These are phyloP conservation scores for Latrodectus hesperus DNA, from an alignment of 2,888 invertebrate genomes.

Conservation along the genomic window DNA sequence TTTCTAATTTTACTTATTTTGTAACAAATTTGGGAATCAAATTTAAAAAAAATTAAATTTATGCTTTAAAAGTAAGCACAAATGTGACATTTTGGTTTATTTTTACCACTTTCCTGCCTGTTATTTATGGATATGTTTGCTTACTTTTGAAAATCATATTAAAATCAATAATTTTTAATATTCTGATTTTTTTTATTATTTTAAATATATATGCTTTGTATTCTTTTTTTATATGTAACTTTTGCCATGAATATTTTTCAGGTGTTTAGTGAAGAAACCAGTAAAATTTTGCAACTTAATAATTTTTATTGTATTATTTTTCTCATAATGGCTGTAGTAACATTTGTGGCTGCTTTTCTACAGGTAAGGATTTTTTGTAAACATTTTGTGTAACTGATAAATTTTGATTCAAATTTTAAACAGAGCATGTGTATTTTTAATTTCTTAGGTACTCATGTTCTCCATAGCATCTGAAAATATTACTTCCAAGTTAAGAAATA, in stretches of 20 bases:
- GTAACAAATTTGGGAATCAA: no score
- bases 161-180: no score
- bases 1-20: no score
- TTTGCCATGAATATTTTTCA: slow-evolving; percentile 73
- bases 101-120: no score
- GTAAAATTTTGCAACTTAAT: slow-evolving; percentile 79
- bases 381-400: no score
- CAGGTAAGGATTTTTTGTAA: slow-evolving; percentile 77
- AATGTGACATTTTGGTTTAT: no score
- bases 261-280: slow-evolving; percentile 78
- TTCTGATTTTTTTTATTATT: background rate
- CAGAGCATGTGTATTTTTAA: no score
- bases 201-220: background rate
- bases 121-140: background rate
- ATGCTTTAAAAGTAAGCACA: no score
- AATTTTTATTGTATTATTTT: slow-evolving; percentile 81
- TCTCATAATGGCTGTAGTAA: slow-evolving; percentile 80
- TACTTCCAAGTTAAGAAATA: slow-evolving; percentile 43
- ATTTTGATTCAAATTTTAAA: no score
- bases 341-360: slow-evolving; percentile 81
- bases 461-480: slow-evolving; percentile 56
- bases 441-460: slow-evolving; percentile 51
- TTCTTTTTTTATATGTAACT: background rate
- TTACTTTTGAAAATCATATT: no score
- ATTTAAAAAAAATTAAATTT: no score